Evolutionary conservation across 2,113 vertebrate genomes (phyloP).

Genomic region (Dasyprocta punctata): DNA sequence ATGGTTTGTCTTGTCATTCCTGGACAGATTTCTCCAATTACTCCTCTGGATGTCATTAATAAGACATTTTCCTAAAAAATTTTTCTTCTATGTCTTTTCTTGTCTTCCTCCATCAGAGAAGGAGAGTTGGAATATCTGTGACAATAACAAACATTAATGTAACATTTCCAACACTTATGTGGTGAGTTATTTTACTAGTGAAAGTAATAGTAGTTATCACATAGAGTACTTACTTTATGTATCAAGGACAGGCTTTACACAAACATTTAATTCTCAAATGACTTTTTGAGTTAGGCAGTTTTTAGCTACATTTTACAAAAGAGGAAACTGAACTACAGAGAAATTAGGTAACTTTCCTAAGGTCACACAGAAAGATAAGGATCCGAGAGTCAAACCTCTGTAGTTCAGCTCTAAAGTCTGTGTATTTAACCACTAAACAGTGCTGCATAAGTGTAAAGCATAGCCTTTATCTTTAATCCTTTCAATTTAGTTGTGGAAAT

Average conservation of each 20-base stretch:
- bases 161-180: constrained; percentile 22
- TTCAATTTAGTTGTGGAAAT: constrained; percentile 30
- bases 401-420: background rate
- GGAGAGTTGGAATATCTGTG: background rate
- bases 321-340: too few species aligned
- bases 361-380: background rate
- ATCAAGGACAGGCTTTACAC: background rate
- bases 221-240: background rate
- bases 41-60: background rate
- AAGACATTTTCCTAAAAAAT: background rate
- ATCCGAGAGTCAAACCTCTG: background rate
- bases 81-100: background rate
- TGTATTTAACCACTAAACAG: background rate
- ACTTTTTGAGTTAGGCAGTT: background rate
- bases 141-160: background rate
- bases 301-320: background rate
- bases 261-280: background rate
- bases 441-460: background rate
- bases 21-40: background rate
- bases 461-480: background rate
- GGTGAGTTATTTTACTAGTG: constrained; percentile 34
- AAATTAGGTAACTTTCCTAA: background rate
- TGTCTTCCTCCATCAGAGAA: background rate
- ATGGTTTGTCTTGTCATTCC: background rate
- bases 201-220: background rate